phyloP scores from a whole-genome alignment of 2,888 invertebrate species.

The Parnassius orleans region DNA sequence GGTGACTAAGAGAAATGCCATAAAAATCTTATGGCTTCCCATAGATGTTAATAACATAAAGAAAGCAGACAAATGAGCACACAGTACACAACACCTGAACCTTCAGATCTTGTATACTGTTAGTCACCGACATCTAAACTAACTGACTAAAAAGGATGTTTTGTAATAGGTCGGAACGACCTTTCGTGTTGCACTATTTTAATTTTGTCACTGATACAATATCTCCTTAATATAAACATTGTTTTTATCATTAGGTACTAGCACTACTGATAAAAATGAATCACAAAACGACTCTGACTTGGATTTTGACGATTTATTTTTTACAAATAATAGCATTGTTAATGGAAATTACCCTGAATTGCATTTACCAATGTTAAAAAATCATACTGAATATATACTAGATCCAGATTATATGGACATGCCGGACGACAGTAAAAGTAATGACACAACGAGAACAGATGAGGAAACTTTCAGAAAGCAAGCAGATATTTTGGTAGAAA shows the following conservation, averaged over 20 bases:
- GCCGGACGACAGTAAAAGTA: slow-evolving; percentile 11
- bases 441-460: background rate
- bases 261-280: slow-evolving; percentile 13
- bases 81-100: too few species aligned
- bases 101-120: too few species aligned
- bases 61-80: too few species aligned
- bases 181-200: too few species aligned
- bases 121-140: too few species aligned
- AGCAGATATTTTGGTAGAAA: background rate
- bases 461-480: slow-evolving; percentile 7
- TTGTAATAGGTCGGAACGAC: too few species aligned
- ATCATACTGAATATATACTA: slow-evolving; percentile 18
- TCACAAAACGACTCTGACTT: slow-evolving; percentile 11
- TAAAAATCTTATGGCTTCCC: too few species aligned
- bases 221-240: too few species aligned
- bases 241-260: background rate
- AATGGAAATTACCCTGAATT: slow-evolving; percentile 30
- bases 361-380: slow-evolving; percentile 30
- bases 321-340: background rate
- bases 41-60: too few species aligned
- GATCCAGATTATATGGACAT: slow-evolving; percentile 26
- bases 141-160: too few species aligned
- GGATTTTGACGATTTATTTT: slow-evolving; percentile 22
- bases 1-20: too few species aligned
- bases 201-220: too few species aligned